A percentile compares a stretch with the other conserved stretches of the same genome.
phyloP scores from a whole-genome alignment of 2,113 vertebrate genomes.

The Catharus minimus region DNA sequence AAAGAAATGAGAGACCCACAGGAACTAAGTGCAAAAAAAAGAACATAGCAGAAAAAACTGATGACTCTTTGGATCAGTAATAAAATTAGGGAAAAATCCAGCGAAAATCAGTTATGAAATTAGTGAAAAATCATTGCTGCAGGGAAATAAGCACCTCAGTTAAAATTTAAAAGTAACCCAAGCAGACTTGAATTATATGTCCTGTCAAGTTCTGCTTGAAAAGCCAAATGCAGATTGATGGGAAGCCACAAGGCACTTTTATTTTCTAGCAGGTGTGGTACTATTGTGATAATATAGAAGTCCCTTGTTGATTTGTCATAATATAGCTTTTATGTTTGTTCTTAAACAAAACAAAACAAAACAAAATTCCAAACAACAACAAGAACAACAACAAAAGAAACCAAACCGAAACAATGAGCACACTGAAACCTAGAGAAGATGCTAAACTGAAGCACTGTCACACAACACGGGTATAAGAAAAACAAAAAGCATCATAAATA shows the following conservation, averaged over 20 bases:
- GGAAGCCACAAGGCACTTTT: neutral
- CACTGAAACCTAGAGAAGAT: neutral
- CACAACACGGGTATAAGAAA: neutral
- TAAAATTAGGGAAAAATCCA: neutral
- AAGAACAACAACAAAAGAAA: too few species aligned
- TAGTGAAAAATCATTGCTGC: neutral
- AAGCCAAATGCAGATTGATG: conserved; percentile 16
- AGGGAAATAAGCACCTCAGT: neutral
- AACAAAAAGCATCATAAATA: neutral
- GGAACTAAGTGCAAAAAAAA: neutral
- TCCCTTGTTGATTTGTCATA: neutral
- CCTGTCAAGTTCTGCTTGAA: neutral
- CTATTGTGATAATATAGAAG: neutral
- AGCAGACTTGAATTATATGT: neutral
- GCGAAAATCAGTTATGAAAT: neutral
- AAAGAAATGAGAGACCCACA: neutral
- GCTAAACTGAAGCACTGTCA: neutral
- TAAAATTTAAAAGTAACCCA: neutral
- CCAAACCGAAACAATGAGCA: neutral
- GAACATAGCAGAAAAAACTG: neutral
- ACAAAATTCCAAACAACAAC: neutral
- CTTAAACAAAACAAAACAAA: neutral
- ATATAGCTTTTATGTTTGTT: neutral
- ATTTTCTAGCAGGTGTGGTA: neutral
- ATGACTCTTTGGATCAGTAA: neutral